Evolutionary conservation across 2,797 vertebrate genomes (phyloP), one percentile per base, ranked within the genome.

Genomic region (Clarias laeviceps): DNA sequence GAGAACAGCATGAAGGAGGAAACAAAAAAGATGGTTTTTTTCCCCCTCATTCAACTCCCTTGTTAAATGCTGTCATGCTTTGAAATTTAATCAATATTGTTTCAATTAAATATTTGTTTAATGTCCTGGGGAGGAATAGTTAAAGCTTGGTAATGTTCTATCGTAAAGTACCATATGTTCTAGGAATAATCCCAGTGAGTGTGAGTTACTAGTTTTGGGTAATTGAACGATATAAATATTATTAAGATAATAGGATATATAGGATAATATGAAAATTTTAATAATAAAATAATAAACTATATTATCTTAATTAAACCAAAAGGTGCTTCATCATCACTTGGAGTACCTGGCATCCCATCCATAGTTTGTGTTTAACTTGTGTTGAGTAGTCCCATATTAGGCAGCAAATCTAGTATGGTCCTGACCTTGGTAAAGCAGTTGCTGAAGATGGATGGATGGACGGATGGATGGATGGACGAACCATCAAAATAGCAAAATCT

Each of bases 1-100:
- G 59, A 68, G 78, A 82, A 84, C 27, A 77, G 64, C 61, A 32
- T 64, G 77, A 83, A 20, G n/a, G 9, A 66, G 34, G 62, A 70
- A 82, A 57, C 79, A 86, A 84, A 82, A 54, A 80, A 62, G 80
- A 82, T 74, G 73, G n/a, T n/a, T 54, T 62, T 65, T 68, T 84
- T 45, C 68, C 79, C 73, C 82, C 80, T 88, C 82, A 65, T 86
- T 88, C 79, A 77, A 82, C 65, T 85, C 27, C 29, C 59, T 65
- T 87, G 62, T 84, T 80, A 84, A 54, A 54, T 54, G 56, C 70
- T 80, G 37, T 86, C 32, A 74, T 69, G 57, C 20, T 61, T 64
- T 76, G 18, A 80, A 29, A 70, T 68, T 62, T 27, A 65, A 12
- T 72, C 81, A 79, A 78, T 40, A 59, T 78, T 65, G 40, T 79